phyloP scores from a whole-genome alignment of 1,140 invertebrate species.

The Brachionus manjavacas region DNA sequence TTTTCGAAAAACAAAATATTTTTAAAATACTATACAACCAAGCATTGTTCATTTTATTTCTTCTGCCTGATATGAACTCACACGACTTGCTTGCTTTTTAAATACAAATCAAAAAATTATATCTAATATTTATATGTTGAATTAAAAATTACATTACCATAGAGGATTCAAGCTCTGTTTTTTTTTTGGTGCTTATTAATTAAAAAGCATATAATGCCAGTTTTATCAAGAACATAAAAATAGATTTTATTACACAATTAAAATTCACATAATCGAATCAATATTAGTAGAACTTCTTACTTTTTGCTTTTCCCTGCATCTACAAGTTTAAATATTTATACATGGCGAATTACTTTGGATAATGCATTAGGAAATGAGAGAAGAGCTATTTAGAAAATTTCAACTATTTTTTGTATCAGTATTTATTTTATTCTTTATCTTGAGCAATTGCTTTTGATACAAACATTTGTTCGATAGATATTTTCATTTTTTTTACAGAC shows the following conservation, averaged over 20 bases:
- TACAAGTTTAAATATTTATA: background rate
- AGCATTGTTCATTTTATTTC: background rate
- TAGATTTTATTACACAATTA: background rate
- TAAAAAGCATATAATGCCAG: background rate
- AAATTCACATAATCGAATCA: background rate
- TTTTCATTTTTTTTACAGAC: background rate
- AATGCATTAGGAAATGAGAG: background rate
- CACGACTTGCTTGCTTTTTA: background rate
- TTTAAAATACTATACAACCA: background rate
- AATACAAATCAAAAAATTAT: background rate
- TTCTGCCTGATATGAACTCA: background rate
- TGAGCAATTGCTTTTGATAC: background rate
- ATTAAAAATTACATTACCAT: background rate
- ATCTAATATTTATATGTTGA: background rate
- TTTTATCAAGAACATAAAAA: constrained; percentile 14
- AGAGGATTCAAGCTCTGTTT: background rate
- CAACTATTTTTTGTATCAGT: background rate
- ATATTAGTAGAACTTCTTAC: background rate
- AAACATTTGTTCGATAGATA: background rate
- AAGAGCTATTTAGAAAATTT: background rate
- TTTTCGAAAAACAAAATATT: constrained; percentile 3
- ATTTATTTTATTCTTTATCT: background rate
- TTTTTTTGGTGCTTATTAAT: background rate
- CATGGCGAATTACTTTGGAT: background rate
- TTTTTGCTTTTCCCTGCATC: background rate